These are phyloP conservation scores for Ctenomys sociabilis DNA, from an alignment of 2,113 vertebrate species.

Conservation along the genomic window DNA sequence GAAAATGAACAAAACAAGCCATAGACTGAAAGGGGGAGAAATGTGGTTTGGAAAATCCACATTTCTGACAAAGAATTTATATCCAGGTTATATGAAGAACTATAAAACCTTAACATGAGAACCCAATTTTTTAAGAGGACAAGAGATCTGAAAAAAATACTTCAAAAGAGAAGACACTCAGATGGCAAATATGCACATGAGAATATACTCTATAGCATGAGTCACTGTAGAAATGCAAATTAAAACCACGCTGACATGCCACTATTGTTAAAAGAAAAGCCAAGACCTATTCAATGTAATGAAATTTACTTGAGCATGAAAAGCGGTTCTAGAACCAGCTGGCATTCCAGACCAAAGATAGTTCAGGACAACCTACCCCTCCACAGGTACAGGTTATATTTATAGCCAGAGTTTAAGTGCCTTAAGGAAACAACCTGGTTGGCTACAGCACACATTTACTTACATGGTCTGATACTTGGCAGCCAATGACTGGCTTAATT, in stretches of 20 bases:
- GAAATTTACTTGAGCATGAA: background rate
- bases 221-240: conserved; percentile 55
- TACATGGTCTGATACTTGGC: background rate
- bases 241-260: conserved; percentile 30
- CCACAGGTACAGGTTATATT: background rate
- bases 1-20: conserved; percentile 25
- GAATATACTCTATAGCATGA: conserved; percentile 25
- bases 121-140: conserved; percentile 30
- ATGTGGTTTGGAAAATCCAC: no score
- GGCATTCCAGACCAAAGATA: background rate
- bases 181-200: background rate
- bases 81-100: conserved; percentile 39
- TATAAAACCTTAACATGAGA: conserved; percentile 54
- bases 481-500: background rate
- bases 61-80: conserved; percentile 11
- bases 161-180: conserved; percentile 11
- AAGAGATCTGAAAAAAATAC: conserved; percentile 33
- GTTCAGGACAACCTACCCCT: background rate
- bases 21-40: background rate
- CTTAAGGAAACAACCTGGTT: background rate
- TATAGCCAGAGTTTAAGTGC: background rate
- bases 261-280: conserved; percentile 27
- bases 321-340: background rate
- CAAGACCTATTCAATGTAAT: background rate
- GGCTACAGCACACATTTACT: background rate